A percentile compares a stretch with the other conserved stretches of the same genome.
Conservation (phyloP, 2,888 invertebrate species). For the Drosophila testacea region DNA sequence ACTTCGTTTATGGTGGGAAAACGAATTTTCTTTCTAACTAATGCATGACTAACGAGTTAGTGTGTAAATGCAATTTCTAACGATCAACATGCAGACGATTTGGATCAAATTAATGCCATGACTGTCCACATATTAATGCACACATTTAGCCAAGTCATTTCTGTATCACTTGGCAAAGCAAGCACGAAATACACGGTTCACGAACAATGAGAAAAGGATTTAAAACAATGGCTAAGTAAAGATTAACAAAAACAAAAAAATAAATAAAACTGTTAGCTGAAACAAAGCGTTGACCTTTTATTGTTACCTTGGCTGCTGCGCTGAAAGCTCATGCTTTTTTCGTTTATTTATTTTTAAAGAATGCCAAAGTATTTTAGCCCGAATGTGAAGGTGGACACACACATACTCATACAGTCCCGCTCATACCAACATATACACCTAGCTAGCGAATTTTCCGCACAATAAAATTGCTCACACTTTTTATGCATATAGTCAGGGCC, state of each 20-base stretch:
- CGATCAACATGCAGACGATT: slow-evolving; percentile 8
- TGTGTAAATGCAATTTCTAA: slow-evolving; percentile 1
- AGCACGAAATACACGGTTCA: slow-evolving; percentile 49
- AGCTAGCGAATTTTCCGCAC: slow-evolving; percentile 70
- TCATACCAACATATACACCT: slow-evolving; percentile 9
- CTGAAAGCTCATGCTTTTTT: slow-evolving; percentile 35
- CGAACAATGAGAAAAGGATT: slow-evolving; percentile 28
- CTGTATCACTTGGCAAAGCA: slow-evolving; percentile 24
- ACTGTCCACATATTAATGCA: slow-evolving; percentile 13
- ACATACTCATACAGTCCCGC: slow-evolving; percentile 8
- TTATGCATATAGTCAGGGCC: slow-evolving; percentile 38
- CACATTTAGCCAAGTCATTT: slow-evolving; percentile 11
- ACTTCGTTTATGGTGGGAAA: not conserved
- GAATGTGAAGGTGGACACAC: slow-evolving; percentile 38
- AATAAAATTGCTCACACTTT: slow-evolving; percentile 75
- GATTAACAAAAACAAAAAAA: slow-evolving; percentile 26
- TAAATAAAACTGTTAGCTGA: slow-evolving; percentile 11
- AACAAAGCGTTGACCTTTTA: slow-evolving; percentile 38
- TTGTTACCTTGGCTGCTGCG: slow-evolving; percentile 46
- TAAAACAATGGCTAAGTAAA: slow-evolving; percentile 44
- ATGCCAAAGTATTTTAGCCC: slow-evolving; percentile 59
- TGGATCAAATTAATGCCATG: slow-evolving; percentile 10
- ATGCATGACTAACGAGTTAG: not conserved
- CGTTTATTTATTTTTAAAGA: slow-evolving; percentile 50
- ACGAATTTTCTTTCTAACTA: no score